Evolutionary conservation across 2,797 vertebrate genomes (phyloP).

Genomic region (Sternotherus odoratus): DNA sequence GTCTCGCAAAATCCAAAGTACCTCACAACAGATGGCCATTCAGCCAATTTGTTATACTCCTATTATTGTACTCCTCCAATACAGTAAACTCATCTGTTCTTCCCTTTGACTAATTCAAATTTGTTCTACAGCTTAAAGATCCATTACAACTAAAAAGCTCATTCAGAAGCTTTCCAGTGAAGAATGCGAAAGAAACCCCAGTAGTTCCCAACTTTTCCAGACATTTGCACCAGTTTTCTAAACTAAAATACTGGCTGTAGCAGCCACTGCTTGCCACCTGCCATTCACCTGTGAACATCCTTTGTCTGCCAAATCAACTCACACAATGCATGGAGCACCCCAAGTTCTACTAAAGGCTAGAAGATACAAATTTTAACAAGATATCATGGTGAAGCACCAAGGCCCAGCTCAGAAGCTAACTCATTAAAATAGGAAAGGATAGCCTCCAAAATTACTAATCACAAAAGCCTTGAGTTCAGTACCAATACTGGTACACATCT

Average conservation of each 20-base stretch:
- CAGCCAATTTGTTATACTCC: background rate
- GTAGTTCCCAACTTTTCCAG: background rate
- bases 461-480: background rate
- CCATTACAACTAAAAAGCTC: background rate
- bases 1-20: no score
- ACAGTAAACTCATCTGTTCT: background rate
- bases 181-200: background rate
- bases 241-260: background rate
- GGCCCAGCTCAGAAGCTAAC: background rate
- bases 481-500: background rate
- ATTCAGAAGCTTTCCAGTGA: fast-evolving
- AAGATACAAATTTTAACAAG: background rate
- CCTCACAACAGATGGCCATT: no score
- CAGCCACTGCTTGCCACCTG: background rate
- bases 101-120: background rate
- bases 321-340: background rate
- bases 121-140: background rate
- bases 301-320: background rate
- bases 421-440: background rate
- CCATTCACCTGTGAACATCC: background rate
- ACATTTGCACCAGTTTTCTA: background rate
- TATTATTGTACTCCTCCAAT: background rate
- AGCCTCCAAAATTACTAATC: background rate
- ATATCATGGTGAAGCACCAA: background rate
- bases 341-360: background rate